A percentile compares a stretch with the other conserved stretches of the same genome.
phyloP scores from a whole-genome alignment of 2,888 invertebrate genomes.

The Nymphalis polychloros region DNA sequence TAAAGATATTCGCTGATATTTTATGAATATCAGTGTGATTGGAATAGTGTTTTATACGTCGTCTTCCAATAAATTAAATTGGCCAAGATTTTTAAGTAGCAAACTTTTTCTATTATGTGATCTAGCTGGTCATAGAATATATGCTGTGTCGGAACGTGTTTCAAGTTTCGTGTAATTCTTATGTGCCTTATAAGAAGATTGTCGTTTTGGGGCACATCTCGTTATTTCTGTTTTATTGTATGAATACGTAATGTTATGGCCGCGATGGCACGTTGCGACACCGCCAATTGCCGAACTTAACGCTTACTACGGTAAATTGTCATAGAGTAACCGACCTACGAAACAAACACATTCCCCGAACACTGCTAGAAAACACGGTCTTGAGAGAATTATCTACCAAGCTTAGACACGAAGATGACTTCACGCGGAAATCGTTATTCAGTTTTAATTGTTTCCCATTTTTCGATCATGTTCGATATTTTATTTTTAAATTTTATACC shows the following conservation, averaged over 20 bases:
- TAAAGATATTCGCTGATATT: too few species aligned
- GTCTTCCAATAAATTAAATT: too few species aligned
- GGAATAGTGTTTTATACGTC: too few species aligned
- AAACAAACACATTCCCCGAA: background rate
- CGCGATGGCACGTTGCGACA: conserved; percentile 64
- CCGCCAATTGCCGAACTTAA: conserved; percentile 70
- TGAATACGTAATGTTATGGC: conserved; percentile 72
- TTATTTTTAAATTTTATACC: too few species aligned
- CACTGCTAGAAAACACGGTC: too few species aligned
- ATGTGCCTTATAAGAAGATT: conserved; percentile 42
- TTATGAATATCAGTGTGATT: too few species aligned
- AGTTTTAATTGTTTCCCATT: too few species aligned
- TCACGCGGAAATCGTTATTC: too few species aligned
- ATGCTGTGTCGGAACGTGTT: conserved; percentile 43
- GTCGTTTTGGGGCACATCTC: conserved; percentile 62
- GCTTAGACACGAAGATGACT: too few species aligned
- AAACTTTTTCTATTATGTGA: background rate
- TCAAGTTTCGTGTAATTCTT: conserved; percentile 36
- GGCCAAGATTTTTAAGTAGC: too few species aligned
- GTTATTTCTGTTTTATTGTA: conserved; percentile 79
- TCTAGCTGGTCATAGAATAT: conserved; percentile 20
- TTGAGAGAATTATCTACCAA: too few species aligned
- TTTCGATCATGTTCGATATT: too few species aligned
- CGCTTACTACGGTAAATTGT: conserved; percentile 61
- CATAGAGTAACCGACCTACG: conserved; percentile 55